Evolutionary conservation across 1,140 invertebrate species (phyloP), one percentile per base, ranked within the genome.

Genomic region (Anthonomus grandis): DNA sequence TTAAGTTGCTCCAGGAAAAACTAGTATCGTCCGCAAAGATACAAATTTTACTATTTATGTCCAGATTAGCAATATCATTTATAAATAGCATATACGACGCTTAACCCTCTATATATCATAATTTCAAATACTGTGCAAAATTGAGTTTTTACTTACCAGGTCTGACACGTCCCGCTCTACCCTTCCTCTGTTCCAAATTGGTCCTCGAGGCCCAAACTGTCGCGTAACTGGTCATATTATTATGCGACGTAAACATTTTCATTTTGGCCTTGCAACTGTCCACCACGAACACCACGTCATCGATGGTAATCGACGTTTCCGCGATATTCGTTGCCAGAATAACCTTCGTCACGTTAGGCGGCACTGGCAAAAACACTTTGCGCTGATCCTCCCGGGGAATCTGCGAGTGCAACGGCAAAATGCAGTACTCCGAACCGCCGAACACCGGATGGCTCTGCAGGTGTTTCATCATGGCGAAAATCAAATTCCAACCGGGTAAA

Each of bases 211-310:
- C 92, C 91, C 93, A 95, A 12, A 95, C 90, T 0, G 93, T 92
- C 0, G 93, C 91, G 70, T 97, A 94, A 64, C 92, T 94, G 0
- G 91, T 93, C 83, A 97, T 89, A 74, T 97, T 97, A 67, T 94
- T 95, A 68, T 96, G 92, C 0, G 93, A 92, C 1, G 93, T 93
- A 68, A 95, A 97, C 34, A 95, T 78, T 68, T 97, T 97, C 80
- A 95, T 91, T 70, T 97, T 97, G 0, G 93, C 90, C 76, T 95
- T 95, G 70, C 94, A 95, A 27, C 88, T 89, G 74, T 98, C 94
- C 64, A 98, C 90, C 0, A 98, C 95, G 73, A 89, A 97, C 1
- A 97, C 94, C 5, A 98, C 89, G 72, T 98, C 95, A 70, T 98
- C 90, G 60, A 98, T 98, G 4, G 95, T 97, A 44, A 97, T 94